These are phyloP conservation scores for Philhelius pedissequus DNA, from an alignment of 2,888 invertebrate genomes.

Conservation along the genomic window DNA sequence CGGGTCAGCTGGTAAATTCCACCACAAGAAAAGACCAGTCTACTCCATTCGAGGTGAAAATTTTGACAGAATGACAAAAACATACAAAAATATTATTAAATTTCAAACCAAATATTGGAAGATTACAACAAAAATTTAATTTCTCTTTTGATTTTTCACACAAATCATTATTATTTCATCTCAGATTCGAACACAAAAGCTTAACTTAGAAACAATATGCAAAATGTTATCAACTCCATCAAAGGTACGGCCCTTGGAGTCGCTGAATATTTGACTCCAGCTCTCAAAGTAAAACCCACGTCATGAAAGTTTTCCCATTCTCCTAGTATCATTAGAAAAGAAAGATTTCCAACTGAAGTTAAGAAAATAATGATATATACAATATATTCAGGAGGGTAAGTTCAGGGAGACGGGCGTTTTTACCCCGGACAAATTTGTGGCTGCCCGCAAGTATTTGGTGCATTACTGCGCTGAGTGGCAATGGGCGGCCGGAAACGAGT, in stretches of 20 bases:
- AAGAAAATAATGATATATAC: conserved; percentile 42
- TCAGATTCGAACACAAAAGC: neutral
- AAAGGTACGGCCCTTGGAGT: conserved; percentile 97
- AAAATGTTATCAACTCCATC: conserved; percentile 95
- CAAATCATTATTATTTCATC: neutral
- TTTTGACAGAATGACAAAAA: too few species aligned
- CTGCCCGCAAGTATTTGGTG: conserved; percentile 98
- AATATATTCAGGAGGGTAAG: conserved; percentile 93
- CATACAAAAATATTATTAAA: too few species aligned
- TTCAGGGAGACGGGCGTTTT: conserved; percentile 98
- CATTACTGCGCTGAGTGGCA: conserved; percentile 99
- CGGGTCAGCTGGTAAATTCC: too few species aligned
- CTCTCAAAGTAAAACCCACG: conserved; percentile 92
- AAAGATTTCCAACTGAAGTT: conserved; percentile 14
- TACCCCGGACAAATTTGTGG: conserved; percentile 99
- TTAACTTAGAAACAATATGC: conserved; percentile 83
- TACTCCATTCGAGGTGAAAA: too few species aligned
- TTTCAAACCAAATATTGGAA: too few species aligned
- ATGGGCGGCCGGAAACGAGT: conserved; percentile 95
- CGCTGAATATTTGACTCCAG: conserved; percentile 97
- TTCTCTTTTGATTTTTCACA: conserved; percentile 20
- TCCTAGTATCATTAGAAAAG: neutral
- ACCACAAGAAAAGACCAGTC: too few species aligned
- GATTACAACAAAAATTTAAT: conserved; percentile 27
- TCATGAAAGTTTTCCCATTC: neutral